Evolutionary conservation across 2,888 invertebrate genomes (phyloP), one percentile per base, ranked within the genome.

Genomic region (Baccha elongata): DNA sequence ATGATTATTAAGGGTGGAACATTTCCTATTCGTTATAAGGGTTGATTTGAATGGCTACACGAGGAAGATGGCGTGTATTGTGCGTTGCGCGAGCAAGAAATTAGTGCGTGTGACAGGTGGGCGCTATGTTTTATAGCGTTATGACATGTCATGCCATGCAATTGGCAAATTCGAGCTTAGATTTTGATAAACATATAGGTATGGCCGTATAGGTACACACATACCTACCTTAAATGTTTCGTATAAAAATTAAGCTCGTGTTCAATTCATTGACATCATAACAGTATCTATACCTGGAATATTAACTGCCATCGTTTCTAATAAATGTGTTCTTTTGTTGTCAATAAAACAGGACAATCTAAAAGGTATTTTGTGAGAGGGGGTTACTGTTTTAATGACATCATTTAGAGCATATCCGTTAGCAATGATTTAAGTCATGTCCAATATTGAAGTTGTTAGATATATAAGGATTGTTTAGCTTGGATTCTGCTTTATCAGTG

Each of bases 1-100:
- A 83, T 78, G 76, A 78, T 76, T 81, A 76, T 76, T 62, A 53
- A 15, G 67, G 48, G 46, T 62, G 71, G 29, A 29, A 62, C 19
- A 48, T 67, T 67, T 53, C 13, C 7, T 48, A 62, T 52, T 42
- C 17, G 23, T 52, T 64, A 52, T 37, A 69, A 21, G 21, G 23
- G 40, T 5, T 44, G 26, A 26, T 8, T 60, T 10, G n/a, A 35
- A 26, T 58, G 53, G 10, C 21, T 53, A 26, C 3, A 69, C 26
- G 37, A 32, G 8, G 8, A 5, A 15, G 48, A 23, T 48, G 1
- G 23, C 10, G 15, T 35, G 60, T 44, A 44, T 29, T 60, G 60
- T 60, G 17, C 13, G 42, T 44, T 7, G 17, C 19, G 29, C 19
- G 7, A 19, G 50, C n/a, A 40, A 40, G 17, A n/a, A 60, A 29